Evolutionary conservation across 2,113 vertebrate genomes (phyloP).

Genomic region (Microcebus ravelobensis): DNA sequence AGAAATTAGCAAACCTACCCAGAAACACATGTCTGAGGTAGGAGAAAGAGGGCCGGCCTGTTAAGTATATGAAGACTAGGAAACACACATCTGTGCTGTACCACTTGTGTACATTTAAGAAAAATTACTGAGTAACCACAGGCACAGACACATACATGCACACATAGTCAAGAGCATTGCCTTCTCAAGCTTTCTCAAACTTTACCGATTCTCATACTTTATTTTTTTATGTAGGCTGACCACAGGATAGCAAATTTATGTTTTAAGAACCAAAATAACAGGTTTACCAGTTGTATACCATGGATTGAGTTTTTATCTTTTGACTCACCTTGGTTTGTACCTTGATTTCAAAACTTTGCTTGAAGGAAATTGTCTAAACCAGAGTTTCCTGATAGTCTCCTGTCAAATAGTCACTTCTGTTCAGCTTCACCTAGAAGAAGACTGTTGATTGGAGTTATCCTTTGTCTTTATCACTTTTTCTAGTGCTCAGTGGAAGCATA

Average conservation of each 20-base stretch:
- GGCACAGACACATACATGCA: not conserved
- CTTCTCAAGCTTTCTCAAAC: not conserved
- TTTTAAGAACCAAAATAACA: constrained; percentile 34
- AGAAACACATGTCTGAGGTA: constrained; percentile 2
- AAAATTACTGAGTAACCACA: not conserved
- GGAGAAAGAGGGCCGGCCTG: not conserved
- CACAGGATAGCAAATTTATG: not conserved
- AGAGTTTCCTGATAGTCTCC: not conserved
- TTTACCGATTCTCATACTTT: not conserved
- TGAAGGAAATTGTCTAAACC: not conserved
- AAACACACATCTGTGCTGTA: not conserved
- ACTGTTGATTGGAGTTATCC: not conserved
- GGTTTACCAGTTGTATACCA: not conserved
- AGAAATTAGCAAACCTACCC: constrained; percentile 1
- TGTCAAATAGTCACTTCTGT: not conserved
- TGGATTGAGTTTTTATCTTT: not conserved
- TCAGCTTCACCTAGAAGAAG: not conserved
- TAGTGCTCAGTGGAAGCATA: not conserved
- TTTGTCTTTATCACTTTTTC: constrained; percentile 18
- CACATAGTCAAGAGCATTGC: not conserved
- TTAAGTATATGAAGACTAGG: not conserved
- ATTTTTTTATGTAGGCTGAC: constrained; percentile 19
- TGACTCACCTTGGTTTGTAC: not conserved
- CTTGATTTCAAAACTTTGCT: constrained; percentile 39
- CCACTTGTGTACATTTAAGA: not conserved